Base-by-base conservation (phyloP, 1,140 invertebrate genomes). In the Cydia splendana region DNA sequence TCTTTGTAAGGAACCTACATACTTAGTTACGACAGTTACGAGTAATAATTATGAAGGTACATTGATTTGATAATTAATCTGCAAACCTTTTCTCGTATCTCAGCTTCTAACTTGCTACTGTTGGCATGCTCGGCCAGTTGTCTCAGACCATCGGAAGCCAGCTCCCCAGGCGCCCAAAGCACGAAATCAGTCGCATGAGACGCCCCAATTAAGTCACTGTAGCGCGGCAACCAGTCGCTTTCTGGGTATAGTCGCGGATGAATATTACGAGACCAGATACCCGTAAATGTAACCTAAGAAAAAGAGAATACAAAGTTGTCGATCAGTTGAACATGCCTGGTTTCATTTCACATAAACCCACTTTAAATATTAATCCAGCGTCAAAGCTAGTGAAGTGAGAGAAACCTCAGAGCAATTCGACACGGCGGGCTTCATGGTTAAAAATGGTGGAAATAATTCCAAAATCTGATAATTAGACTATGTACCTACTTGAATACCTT, bases 201-300 rank as follows among this genome's bases (percentile, higher is more conserved):
- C 0, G 89, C 90, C 10, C 91, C 89, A 0, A 89, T 87, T 15
- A 93, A 30, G 67, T 91, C 87, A 65, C 91, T 91, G 73, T 85
- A 91, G 6, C 78, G 74, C 9, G 89, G 89, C 10, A 84, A 42
- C 88, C 88, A 90, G 34, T 91, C 90, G 53, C 91, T 93, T 71
- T 93, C 91, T 4, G 91, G 91, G 45, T 85, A 93, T 0, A 87
- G 57, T 6, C 79, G 82, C 4, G 90, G 90, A 76, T 93, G 91
- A 0, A 90, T 93, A 67, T 93, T 87, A 13, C 91, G 81, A 0
- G 91, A 93, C 91, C 91, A 93, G 38, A 89, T 86, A 18, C 91
- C 91, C 12, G 84, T 88, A 75, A 91, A 91, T 7, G 81, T 79
- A 45, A 92, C 65, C 90, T 92, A 75, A 15, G 80, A 80, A 48